Percentiles rank a stretch among this genome's conserved stretches.
Conservation (phyloP, 2,888 invertebrate species). For the Callosobruchus maculatus region DNA sequence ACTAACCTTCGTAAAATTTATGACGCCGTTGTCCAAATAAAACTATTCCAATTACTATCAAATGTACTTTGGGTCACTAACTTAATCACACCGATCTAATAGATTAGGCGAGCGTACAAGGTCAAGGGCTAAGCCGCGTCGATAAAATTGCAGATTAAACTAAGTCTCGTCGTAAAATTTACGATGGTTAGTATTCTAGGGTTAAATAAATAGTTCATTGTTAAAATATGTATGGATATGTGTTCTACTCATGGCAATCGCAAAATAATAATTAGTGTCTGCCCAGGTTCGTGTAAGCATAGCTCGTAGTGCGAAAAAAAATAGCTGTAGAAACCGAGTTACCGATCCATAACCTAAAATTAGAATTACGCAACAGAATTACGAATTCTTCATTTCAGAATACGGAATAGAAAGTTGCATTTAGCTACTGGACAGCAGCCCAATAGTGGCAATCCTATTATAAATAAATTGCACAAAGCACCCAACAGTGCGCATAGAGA, state of each 20-base stretch:
- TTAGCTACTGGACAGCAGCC: background rate
- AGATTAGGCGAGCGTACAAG: too few species aligned
- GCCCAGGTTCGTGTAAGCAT: background rate
- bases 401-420: background rate
- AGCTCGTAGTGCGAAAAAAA: background rate
- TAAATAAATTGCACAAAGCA: background rate
- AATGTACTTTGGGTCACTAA: too few species aligned
- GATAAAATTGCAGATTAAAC: too few species aligned
- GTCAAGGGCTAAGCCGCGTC: too few species aligned
- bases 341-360: background rate
- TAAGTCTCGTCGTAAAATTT: too few species aligned
- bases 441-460: background rate
- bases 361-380: background rate
- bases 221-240: too few species aligned
- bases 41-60: too few species aligned
- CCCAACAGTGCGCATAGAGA: background rate
- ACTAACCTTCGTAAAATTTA: too few species aligned
- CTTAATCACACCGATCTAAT: too few species aligned
- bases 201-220: too few species aligned
- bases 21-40: too few species aligned
- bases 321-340: background rate
- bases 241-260: background rate
- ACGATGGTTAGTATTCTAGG: too few species aligned
- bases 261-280: background rate
- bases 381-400: background rate